Evolutionary conservation across 2,113 vertebrate genomes (phyloP).

Genomic region (Paramisgurnus dabryanus): DNA sequence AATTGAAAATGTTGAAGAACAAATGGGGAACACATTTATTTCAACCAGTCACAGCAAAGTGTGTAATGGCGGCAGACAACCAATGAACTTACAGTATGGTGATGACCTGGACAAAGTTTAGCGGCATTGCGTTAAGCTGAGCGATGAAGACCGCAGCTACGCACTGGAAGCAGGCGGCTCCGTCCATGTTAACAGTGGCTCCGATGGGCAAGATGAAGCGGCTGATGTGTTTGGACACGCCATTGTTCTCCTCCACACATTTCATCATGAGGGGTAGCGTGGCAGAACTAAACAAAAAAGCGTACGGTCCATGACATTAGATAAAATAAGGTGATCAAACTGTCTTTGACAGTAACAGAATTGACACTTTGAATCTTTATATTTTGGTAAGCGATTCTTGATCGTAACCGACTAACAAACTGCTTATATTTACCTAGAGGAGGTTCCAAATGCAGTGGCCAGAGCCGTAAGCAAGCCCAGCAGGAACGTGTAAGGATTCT

Average conservation of each 20-base stretch:
- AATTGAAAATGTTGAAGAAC: neutral
- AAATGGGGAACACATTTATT: neutral
- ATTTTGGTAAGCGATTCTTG: too few species aligned
- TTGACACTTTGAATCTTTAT: too few species aligned
- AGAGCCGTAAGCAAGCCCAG: slow-evolving; percentile 83
- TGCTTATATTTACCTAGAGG: slow-evolving; percentile 79
- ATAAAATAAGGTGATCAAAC: too few species aligned
- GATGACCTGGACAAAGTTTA: slow-evolving; percentile 86
- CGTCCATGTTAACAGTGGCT: slow-evolving; percentile 92
- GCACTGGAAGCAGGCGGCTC: slow-evolving; percentile 89
- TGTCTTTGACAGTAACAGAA: too few species aligned
- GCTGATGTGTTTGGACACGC: slow-evolving; percentile 86
- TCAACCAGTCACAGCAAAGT: neutral
- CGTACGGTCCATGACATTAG: neutral
- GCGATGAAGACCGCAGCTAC: slow-evolving; percentile 89
- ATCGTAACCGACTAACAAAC: too few species aligned
- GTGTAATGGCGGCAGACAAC: neutral
- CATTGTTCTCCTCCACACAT: slow-evolving; percentile 87
- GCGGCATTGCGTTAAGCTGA: slow-evolving; percentile 75
- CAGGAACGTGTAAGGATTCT: slow-evolving; percentile 88
- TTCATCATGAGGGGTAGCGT: slow-evolving; percentile 91
- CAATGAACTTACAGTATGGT: slow-evolving; percentile 84
- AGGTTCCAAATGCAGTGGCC: slow-evolving; percentile 87
- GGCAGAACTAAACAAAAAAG: slow-evolving; percentile 77
- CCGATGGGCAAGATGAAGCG: slow-evolving; percentile 91